Evolutionary conservation across 2,888 invertebrate genomes (phyloP).

Genomic region (Timema podura): DNA sequence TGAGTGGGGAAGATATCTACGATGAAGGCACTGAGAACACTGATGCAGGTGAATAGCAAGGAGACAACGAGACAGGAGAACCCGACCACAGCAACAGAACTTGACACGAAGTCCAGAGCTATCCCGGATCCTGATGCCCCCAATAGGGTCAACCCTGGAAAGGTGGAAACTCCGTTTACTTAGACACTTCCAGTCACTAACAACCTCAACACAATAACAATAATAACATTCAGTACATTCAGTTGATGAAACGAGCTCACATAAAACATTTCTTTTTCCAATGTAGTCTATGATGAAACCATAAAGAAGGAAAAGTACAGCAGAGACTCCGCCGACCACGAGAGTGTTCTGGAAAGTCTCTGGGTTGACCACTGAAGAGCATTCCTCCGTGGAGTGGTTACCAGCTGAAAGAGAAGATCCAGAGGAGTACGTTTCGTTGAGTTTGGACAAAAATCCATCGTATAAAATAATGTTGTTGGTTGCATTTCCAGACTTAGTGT

Average conservation of each 20-base stretch:
- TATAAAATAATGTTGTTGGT: background rate
- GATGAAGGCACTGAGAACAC: constrained; percentile 1
- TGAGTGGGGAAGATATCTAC: constrained; percentile 11
- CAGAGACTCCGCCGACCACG: background rate
- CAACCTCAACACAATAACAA: too few species aligned
- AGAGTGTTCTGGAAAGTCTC: constrained; percentile 2
- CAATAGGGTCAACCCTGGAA: background rate
- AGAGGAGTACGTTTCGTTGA: background rate
- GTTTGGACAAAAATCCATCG: too few species aligned
- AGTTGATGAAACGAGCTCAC: too few species aligned
- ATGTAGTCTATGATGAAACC: too few species aligned
- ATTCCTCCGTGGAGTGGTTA: background rate
- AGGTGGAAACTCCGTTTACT: too few species aligned
- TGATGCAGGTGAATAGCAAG: constrained; percentile 3
- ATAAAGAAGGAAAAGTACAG: too few species aligned
- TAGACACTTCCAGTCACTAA: too few species aligned
- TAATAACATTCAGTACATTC: too few species aligned
- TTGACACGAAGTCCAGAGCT: background rate
- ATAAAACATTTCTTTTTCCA: too few species aligned
- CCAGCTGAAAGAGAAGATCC: background rate
- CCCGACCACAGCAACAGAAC: background rate
- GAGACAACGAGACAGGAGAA: constrained; percentile 2
- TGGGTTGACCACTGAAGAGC: background rate
- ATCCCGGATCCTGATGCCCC: background rate
- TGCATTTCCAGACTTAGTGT: background rate